These are phyloP conservation scores for Aptenodytes patagonicus DNA, from an alignment of 2,113 vertebrate species.

Conservation along the genomic window DNA sequence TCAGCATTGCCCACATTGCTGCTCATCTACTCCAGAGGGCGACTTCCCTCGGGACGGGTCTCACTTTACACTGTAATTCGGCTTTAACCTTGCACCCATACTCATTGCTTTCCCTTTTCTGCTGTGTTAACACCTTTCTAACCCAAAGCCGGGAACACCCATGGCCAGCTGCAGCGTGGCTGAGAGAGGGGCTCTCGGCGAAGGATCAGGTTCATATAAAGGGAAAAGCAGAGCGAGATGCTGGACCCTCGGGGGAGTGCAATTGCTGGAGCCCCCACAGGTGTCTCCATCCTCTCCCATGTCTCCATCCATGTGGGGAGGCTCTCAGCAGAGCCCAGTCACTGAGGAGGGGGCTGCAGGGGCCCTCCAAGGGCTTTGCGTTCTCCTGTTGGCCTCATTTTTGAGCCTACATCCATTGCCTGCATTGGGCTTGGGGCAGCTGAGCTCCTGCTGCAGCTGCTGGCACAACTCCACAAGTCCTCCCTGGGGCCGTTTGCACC, in stretches of 20 bases:
- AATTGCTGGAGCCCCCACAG: background rate
- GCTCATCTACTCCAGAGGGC: background rate
- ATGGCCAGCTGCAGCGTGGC: fast-evolving
- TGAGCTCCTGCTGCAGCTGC: background rate
- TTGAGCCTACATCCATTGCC: background rate
- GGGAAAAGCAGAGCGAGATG: background rate
- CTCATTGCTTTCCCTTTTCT: background rate
- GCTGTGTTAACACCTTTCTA: background rate
- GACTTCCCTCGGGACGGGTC: fast-evolving
- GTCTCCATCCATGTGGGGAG: background rate
- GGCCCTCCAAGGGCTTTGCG: background rate
- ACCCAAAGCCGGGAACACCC: background rate
- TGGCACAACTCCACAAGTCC: background rate
- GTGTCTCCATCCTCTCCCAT: background rate
- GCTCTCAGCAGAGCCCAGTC: background rate
- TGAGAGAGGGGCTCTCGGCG: background rate
- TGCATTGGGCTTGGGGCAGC: background rate
- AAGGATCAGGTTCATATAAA: background rate
- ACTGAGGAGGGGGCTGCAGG: background rate
- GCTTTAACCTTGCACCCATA: background rate
- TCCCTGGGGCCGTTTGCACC: background rate
- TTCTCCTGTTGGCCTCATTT: background rate
- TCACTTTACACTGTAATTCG: background rate
- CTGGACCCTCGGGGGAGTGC: fast-evolving
- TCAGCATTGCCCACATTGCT: background rate